A percentile compares a stretch with the other conserved stretches of the same genome.
Conservation (phyloP, 2,113 vertebrate genomes). For the Pteruthius melanotis region DNA sequence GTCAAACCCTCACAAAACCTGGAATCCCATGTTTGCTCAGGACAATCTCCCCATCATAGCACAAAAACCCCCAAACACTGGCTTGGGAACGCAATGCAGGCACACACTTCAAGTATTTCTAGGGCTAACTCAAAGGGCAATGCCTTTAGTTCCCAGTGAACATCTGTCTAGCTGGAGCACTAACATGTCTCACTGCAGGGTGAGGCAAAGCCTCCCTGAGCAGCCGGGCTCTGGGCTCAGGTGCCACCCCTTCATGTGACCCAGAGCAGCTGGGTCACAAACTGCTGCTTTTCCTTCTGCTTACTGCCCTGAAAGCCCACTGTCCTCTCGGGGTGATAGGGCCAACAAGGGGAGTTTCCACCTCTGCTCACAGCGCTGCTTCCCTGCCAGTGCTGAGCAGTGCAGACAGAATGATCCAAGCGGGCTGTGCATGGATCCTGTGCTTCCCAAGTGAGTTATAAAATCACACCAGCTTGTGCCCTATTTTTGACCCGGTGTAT, state of each 20-base stretch:
- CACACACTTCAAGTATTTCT: neutral
- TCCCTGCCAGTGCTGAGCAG: neutral
- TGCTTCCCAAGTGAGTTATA: neutral
- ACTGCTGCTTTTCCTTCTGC: neutral
- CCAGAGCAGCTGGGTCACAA: neutral
- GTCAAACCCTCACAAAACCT: neutral
- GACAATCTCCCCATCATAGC: neutral
- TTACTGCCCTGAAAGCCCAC: neutral
- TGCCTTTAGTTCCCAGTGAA: neutral
- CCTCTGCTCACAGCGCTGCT: neutral
- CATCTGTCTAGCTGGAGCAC: neutral
- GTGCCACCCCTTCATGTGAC: neutral
- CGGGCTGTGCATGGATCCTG: neutral
- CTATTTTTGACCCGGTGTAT: neutral
- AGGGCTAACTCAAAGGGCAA: neutral
- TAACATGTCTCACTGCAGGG: neutral
- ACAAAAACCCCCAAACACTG: neutral
- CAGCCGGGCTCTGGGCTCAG: neutral
- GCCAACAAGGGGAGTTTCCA: neutral
- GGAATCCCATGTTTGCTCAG: neutral
- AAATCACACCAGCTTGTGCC: neutral
- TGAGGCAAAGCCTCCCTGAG: neutral
- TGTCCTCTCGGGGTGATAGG: rapidly evolving
- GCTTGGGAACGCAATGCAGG: too few relatives aligned
- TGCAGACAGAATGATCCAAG: neutral